A percentile compares a stretch with the other conserved stretches of the same genome.
phyloP scores from a whole-genome alignment of 1,140 invertebrate genomes.

The Papilio aristodemus region DNA sequence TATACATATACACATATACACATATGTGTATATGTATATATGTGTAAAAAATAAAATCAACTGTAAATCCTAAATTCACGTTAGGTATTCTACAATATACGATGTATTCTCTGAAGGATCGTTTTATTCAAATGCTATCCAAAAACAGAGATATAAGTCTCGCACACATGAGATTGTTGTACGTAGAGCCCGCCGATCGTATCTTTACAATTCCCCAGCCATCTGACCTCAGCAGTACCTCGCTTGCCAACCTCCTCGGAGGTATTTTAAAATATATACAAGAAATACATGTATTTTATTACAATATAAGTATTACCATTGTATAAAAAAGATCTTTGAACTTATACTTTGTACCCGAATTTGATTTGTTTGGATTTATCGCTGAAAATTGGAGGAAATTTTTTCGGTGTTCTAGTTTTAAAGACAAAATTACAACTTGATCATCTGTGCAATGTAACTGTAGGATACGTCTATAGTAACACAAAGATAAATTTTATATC shows the following conservation, averaged over 20 bases:
- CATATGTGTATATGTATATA: no score
- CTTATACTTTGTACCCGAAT: no score
- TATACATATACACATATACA: no score
- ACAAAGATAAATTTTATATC: no score
- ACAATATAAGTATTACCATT: not conserved
- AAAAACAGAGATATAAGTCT: constrained; percentile 23
- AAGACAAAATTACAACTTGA: no score
- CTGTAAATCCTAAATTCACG: constrained; percentile 24
- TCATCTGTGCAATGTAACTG: no score
- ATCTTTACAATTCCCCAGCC: constrained; percentile 31
- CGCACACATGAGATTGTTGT: constrained; percentile 25
- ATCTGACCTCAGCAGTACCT: constrained; percentile 18
- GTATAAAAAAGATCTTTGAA: no score
- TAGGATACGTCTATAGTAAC: no score
- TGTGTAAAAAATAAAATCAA: not conserved
- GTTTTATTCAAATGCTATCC: constrained; percentile 30
- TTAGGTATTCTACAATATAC: constrained; percentile 8
- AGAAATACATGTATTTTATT: not conserved
- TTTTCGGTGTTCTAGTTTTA: no score
- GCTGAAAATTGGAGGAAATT: no score
- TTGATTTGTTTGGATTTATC: no score
- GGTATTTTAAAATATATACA: not conserved
- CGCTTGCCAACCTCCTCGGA: not conserved
- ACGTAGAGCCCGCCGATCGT: constrained; percentile 1
- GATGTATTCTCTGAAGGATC: constrained; percentile 23